Evolutionary conservation across 2,797 vertebrate genomes (phyloP), one percentile per base, ranked within the genome.

Genomic region (Microctenopoma stevenorrisi): DNA sequence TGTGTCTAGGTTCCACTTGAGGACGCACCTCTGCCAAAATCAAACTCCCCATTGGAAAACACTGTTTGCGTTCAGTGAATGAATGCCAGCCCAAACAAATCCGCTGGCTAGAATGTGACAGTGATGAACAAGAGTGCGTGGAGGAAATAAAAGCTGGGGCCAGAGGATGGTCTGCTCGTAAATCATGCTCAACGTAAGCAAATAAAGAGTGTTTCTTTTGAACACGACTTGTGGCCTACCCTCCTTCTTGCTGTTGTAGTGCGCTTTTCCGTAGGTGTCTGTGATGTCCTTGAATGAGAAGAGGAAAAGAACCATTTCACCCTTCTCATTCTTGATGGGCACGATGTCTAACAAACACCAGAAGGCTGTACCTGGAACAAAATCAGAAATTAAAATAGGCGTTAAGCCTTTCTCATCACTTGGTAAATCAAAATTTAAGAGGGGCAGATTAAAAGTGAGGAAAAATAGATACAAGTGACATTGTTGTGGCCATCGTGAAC

Each of bases 261-360:
- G 87, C 60, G 79, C 86, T 84, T 79, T 96, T 57, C 95, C 92
- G 7, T 94, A 83, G 30, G 85, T 94, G 76, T 97, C 96, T 0
- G 96, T 96, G 93, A 97, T 94, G 90, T 99, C 97, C 88, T 99
- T 99, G 92, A 99, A 99, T 59, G 98, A 99, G 88, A 98, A 97
- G 37, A 99, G 96, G 89, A 98, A 98, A 16, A 99, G 96, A 49
- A 99, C 98, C 78, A 99, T 97, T 74, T 99, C 97, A 0, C 98
- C 96, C 73, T 97, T 98, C 88, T 99, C 98, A 0, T 99, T 99
- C 92, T 98, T 99, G 88, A 99, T 99, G 74, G 98, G 98, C 81
- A 99, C 95, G 37, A 98, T 96, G 88, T 99, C 97, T 87, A 99
- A 81, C 67, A 97, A 89, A 83, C 97, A 98, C 96, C 96, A 97